phyloP scores from a whole-genome alignment of 37 sponge, comb jelly and placozoan species.

The Halichondria panicea region DNA sequence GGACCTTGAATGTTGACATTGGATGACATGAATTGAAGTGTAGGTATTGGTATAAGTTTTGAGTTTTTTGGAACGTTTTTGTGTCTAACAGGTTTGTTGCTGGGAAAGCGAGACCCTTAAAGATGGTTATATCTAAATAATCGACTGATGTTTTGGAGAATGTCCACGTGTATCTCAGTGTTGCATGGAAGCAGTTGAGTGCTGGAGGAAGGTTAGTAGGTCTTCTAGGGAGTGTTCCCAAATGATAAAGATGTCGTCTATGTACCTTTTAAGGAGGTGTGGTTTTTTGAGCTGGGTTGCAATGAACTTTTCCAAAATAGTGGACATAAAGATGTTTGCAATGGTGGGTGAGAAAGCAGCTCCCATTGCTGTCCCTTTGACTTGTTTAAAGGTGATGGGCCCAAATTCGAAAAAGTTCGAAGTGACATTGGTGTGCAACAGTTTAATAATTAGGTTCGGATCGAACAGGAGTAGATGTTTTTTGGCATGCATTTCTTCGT shows the following conservation, averaged over 20 bases:
- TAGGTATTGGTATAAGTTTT: slow-evolving; percentile 36
- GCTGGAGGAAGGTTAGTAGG: background rate
- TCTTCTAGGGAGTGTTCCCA: slow-evolving; percentile 3
- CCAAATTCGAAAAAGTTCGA: slow-evolving; percentile 30
- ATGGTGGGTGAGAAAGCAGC: slow-evolving; percentile 38
- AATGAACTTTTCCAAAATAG: slow-evolving; percentile 4
- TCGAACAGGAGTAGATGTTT: slow-evolving; percentile 10
- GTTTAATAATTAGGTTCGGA: slow-evolving; percentile 26
- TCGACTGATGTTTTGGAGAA: background rate
- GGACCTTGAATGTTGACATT: background rate
- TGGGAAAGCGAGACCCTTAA: background rate
- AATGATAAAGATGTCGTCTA: slow-evolving; percentile 54
- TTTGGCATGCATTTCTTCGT: slow-evolving; percentile 8
- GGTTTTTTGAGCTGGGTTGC: slow-evolving; percentile 2
- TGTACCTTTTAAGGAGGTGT: slow-evolving; percentile 20
- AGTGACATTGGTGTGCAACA: slow-evolving; percentile 23
- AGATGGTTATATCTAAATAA: slow-evolving; percentile 34
- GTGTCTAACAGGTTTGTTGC: background rate
- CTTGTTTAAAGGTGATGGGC: slow-evolving; percentile 12
- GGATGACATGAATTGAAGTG: slow-evolving; percentile 26
- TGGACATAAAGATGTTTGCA: slow-evolving; percentile 37
- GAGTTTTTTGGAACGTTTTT: slow-evolving; percentile 27
- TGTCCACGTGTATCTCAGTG: background rate
- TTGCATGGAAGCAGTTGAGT: slow-evolving; percentile 19
- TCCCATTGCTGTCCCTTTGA: slow-evolving; percentile 49